phyloP scores from a whole-genome alignment of 1,140 invertebrate genomes.

The Lordiphosa stackelbergi region DNA sequence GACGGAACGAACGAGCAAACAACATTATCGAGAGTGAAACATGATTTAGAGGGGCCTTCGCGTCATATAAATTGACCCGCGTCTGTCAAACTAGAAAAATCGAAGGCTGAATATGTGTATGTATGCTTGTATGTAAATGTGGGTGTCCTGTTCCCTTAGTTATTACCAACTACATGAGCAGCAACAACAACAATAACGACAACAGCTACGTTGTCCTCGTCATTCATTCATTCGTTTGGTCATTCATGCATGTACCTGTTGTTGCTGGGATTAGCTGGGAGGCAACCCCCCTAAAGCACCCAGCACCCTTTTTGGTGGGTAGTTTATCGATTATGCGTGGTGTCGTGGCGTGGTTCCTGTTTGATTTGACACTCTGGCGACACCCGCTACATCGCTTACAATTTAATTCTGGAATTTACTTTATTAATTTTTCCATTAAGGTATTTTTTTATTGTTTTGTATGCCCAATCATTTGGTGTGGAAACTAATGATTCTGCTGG shows the following conservation, averaged over 20 bases:
- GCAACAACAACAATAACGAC: not conserved
- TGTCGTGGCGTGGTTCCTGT: too few relatives aligned
- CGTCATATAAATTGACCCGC: constrained; percentile 31
- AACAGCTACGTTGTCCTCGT: constrained; percentile 13
- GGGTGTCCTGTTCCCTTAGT: too few relatives aligned
- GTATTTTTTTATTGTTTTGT: too few relatives aligned
- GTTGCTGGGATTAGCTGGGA: constrained; percentile 26
- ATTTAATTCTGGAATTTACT: too few relatives aligned
- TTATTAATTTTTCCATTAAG: too few relatives aligned
- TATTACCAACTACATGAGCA: not conserved
- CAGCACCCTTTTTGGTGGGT: too few relatives aligned
- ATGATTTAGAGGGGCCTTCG: constrained; percentile 7
- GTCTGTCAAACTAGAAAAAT: constrained; percentile 35
- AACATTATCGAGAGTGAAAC: not conserved
- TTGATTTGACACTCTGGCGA: too few relatives aligned
- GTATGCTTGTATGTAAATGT: not conserved
- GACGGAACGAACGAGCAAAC: not conserved
- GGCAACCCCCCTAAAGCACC: too few relatives aligned
- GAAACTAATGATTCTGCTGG: too few relatives aligned
- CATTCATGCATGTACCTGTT: constrained; percentile 32
- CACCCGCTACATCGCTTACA: too few relatives aligned
- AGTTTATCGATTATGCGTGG: constrained; percentile 4
- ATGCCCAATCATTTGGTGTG: too few relatives aligned
- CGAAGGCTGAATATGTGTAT: constrained; percentile 23
- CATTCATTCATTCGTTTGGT: constrained; percentile 32